phyloP scores from a whole-genome alignment of 1,140 invertebrate genomes.

The Dinoponera quadriceps region DNA sequence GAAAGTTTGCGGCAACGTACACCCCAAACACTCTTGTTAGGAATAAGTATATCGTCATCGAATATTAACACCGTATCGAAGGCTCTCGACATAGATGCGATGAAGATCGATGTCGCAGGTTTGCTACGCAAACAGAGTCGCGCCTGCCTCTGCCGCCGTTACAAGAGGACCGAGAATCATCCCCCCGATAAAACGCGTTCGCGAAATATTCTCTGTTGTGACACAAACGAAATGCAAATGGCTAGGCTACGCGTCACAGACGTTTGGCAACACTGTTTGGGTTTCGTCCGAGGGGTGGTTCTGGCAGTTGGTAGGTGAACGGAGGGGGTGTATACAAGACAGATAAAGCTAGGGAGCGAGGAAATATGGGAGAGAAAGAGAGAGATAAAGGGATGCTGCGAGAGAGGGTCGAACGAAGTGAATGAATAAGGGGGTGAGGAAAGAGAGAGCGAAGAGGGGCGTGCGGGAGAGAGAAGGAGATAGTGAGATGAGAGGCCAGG shows the following conservation, averaged over 20 bases:
- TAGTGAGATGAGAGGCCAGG: conserved; percentile 68
- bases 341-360: conserved; percentile 61
- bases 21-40: conserved; percentile 30
- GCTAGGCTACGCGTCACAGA: conserved; percentile 81
- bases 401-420: conserved; percentile 3
- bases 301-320: conserved; percentile 78
- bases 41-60: conserved; percentile 52
- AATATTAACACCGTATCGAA: conserved; percentile 56
- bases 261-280: conserved; percentile 84
- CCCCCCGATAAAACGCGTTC: conserved; percentile 69
- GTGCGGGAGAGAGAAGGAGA: conserved; percentile 67
- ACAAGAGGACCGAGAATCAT: conserved; percentile 41
- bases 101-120: conserved; percentile 62
- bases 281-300: conserved; percentile 78
- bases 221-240: conserved; percentile 83
- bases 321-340: conserved; percentile 71
- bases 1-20: background rate
- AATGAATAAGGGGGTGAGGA: conserved; percentile 48
- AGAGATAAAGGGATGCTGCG: conserved; percentile 37
- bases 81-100: conserved; percentile 52
- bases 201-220: conserved; percentile 76
- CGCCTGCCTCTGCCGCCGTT: conserved; percentile 23
- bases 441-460: conserved; percentile 54
- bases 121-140: conserved; percentile 48
- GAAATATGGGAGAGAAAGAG: conserved; percentile 67